Conservation (phyloP, 23 tunicate species). For the Styela clava region DNA sequence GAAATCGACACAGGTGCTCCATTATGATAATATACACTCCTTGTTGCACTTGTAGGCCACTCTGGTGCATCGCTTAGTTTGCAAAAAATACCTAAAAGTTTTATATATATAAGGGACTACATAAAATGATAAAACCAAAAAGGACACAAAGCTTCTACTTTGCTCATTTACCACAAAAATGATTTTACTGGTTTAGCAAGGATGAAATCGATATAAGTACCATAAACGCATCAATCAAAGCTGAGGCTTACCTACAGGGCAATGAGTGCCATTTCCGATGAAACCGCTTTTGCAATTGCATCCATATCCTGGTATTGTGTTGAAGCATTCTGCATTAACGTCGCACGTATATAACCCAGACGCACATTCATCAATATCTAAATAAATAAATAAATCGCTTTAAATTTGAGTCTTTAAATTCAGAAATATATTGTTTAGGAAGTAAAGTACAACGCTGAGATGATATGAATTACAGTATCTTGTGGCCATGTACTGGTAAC, state of each 20-base stretch:
- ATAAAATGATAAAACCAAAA: too few species aligned
- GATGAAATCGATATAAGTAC: too few species aligned
- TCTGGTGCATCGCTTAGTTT: conserved; percentile 4
- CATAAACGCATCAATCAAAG: too few species aligned
- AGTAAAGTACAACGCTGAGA: too few species aligned
- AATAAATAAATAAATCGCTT: background rate
- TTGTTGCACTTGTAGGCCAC: conserved; percentile 13
- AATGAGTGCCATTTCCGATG: background rate
- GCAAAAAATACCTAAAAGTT: conserved; percentile 12
- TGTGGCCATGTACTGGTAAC: too few species aligned
- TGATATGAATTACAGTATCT: too few species aligned
- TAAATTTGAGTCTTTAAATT: too few species aligned
- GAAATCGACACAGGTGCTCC: background rate
- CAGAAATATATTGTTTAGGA: too few species aligned
- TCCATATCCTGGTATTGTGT: background rate
- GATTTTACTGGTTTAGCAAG: too few species aligned
- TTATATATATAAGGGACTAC: background rate
- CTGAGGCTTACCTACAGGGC: conserved; percentile 17
- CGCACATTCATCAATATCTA: conserved; percentile 22
- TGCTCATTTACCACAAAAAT: too few species aligned
- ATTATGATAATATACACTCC: background rate
- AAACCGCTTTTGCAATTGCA: conserved; percentile 11
- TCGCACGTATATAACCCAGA: background rate
- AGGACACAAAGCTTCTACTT: too few species aligned
- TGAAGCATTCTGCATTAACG: background rate